These are phyloP conservation scores for Bursaphelenchus okinawaensis DNA, from an alignment of 2,888 invertebrate species.

Conservation along the genomic window DNA sequence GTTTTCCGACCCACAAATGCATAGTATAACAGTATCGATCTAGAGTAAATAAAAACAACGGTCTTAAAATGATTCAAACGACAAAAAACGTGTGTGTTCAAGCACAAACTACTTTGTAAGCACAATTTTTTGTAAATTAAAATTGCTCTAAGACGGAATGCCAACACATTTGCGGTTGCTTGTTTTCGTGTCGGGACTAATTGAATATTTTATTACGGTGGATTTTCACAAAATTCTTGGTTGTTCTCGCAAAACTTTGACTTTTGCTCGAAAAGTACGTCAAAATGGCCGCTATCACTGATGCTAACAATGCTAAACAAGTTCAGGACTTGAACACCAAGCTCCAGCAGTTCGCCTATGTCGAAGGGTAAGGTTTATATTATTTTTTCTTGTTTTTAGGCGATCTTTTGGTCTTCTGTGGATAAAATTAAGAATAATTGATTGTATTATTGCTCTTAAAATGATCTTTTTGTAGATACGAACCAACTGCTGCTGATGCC, in stretches of 20 bases:
- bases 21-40: too few relatives aligned
- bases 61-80: too few relatives aligned
- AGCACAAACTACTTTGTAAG: too few relatives aligned
- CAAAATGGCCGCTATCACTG: not conserved
- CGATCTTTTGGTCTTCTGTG: not conserved
- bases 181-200: not conserved
- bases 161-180: too few relatives aligned
- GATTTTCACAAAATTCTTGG: not conserved
- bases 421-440: not conserved
- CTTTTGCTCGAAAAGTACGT: not conserved
- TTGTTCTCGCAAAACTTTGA: not conserved
- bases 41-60: too few relatives aligned
- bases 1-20: too few relatives aligned
- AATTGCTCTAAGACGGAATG: not conserved
- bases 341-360: not conserved
- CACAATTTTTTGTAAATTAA: too few relatives aligned
- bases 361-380: too few relatives aligned
- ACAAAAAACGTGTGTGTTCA: too few relatives aligned
- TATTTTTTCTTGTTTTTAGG: not conserved
- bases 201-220: not conserved
- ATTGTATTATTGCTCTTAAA: too few relatives aligned
- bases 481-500: slow-evolving; percentile 39
- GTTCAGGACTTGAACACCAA: not conserved
- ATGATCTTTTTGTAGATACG: slow-evolving; percentile 29
- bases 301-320: not conserved